phyloP scores from a whole-genome alignment of 2,113 vertebrate genomes.

The Corvus moneduloides region DNA sequence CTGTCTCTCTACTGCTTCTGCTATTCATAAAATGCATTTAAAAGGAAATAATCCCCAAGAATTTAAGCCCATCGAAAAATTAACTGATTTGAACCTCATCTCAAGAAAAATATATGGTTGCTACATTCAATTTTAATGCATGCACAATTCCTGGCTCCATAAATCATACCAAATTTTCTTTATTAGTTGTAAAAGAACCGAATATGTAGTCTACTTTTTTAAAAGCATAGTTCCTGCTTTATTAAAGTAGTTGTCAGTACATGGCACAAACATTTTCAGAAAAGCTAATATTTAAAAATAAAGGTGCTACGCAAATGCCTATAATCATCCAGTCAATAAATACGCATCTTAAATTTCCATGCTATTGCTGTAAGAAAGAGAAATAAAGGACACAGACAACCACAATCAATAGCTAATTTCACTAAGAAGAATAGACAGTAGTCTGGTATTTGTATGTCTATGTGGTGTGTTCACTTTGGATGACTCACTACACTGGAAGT shows the following conservation, averaged over 20 bases:
- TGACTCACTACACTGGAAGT: neutral
- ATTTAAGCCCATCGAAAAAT: neutral
- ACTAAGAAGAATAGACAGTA: neutral
- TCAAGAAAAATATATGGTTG: neutral
- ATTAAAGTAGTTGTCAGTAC: neutral
- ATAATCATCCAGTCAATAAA: constrained; percentile 30
- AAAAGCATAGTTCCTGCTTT: neutral
- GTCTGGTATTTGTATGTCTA: neutral
- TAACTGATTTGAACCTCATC: neutral
- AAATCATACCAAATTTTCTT: neutral
- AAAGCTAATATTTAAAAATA: constrained; percentile 14
- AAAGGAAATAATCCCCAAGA: neutral
- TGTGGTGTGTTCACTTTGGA: neutral
- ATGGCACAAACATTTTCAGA: neutral
- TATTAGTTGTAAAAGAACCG: neutral
- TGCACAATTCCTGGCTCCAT: neutral
- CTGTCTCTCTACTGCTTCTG: neutral
- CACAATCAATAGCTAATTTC: constrained; percentile 19
- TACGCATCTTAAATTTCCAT: constrained; percentile 7
- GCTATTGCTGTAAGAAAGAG: neutral
- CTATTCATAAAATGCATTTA: neutral
- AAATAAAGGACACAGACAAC: neutral
- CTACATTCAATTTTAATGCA: neutral
- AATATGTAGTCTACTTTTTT: neutral
- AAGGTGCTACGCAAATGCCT: neutral